These are phyloP conservation scores for Cyphomyrus plagiostoma DNA, from an alignment of 2,113 vertebrate genomes.

Conservation along the genomic window DNA sequence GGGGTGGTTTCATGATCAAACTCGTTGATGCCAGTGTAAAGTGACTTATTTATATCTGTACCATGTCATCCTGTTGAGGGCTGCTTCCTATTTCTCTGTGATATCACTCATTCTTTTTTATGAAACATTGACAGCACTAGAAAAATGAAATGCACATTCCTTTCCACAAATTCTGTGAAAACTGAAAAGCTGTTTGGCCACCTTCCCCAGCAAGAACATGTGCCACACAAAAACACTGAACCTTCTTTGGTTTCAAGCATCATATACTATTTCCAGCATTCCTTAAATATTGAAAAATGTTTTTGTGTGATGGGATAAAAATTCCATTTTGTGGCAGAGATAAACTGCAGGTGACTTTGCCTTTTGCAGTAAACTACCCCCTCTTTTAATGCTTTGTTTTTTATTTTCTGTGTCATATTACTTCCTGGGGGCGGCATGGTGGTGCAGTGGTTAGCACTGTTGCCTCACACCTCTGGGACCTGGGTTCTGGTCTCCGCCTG, in stretches of 20 bases:
- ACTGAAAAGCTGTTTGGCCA: slow-evolving; percentile 20
- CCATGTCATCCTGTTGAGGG: slow-evolving; percentile 49
- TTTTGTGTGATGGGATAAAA: neutral
- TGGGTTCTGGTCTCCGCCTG: too few species aligned
- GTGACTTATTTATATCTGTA: slow-evolving; percentile 52
- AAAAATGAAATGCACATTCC: slow-evolving; percentile 30
- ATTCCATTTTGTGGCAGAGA: neutral
- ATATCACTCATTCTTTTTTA: slow-evolving; percentile 19
- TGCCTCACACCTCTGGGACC: too few species aligned
- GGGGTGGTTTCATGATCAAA: slow-evolving; percentile 51
- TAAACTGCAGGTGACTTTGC: neutral
- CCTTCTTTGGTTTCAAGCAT: neutral
- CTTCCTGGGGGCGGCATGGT: too few species aligned
- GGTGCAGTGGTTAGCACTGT: too few species aligned
- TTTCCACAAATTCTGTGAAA: slow-evolving; percentile 50
- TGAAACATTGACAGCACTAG: slow-evolving; percentile 45
- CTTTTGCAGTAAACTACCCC: neutral
- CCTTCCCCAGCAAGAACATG: neutral
- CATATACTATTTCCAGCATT: neutral
- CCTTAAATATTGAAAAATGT: neutral
- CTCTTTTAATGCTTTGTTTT: slow-evolving; percentile 2
- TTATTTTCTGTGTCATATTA: neutral
- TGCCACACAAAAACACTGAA: neutral
- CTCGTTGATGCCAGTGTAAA: slow-evolving; percentile 37
- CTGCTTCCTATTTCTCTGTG: slow-evolving; percentile 41